A percentile compares a stretch with the other conserved stretches of the same genome.
Evolutionary conservation across 2,888 invertebrate genomes (phyloP).

Genomic region (Oegoconia quadripuncta): DNA sequence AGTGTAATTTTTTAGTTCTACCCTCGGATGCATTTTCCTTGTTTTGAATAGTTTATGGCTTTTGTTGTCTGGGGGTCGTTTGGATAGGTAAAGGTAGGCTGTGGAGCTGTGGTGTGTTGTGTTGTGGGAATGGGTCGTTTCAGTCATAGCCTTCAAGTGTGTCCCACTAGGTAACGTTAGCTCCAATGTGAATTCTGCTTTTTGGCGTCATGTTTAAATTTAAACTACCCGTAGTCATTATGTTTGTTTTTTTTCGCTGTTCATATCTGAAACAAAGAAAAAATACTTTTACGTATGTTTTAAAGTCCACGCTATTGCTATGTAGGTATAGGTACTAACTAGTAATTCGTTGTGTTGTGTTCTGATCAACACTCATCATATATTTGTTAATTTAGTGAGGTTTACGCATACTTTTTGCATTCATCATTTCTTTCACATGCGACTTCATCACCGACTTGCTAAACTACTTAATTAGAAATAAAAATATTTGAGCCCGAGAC

Average conservation of each 20-base stretch:
- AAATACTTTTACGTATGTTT: neutral
- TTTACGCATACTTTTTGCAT: too few relatives aligned
- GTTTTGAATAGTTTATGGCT: conserved; percentile 20
- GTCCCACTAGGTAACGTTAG: conserved; percentile 23
- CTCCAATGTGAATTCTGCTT: conserved; percentile 22
- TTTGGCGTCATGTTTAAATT: conserved; percentile 13
- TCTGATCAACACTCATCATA: too few relatives aligned
- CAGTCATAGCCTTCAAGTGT: conserved; percentile 32
- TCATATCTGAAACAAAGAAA: conserved; percentile 4
- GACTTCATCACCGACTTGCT: too few relatives aligned
- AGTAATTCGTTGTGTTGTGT: too few relatives aligned
- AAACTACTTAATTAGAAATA: too few relatives aligned
- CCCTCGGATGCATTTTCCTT: conserved; percentile 19
- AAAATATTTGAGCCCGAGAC: too few relatives aligned
- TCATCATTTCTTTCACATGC: too few relatives aligned
- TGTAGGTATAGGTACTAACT: too few relatives aligned
- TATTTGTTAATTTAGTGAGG: too few relatives aligned
- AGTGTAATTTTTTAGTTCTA: conserved; percentile 32
- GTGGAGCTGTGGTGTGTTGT: conserved; percentile 28
- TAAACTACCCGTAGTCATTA: neutral
- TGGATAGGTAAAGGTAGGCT: conserved; percentile 38
- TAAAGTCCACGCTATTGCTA: too few relatives aligned
- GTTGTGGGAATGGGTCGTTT: conserved; percentile 31
- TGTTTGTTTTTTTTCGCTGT: neutral
- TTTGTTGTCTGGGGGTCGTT: conserved; percentile 46